These are phyloP conservation scores for Sympetrum striolatum DNA, from an alignment of 2,888 invertebrate genomes.

Conservation along the genomic window DNA sequence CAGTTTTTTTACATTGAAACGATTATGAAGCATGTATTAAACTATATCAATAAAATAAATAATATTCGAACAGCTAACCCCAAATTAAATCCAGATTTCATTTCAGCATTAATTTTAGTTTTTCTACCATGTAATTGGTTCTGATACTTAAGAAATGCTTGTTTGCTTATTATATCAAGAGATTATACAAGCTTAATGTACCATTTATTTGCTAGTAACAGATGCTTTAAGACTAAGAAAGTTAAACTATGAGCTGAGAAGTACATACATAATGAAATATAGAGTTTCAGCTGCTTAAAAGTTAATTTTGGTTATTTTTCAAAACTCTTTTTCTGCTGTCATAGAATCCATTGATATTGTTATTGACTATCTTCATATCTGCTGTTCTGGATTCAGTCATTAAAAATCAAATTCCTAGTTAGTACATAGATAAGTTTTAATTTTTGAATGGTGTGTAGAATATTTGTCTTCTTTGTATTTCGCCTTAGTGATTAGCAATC, in stretches of 20 bases:
- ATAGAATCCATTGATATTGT: not conserved
- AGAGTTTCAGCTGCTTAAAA: not conserved
- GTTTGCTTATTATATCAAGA: not conserved
- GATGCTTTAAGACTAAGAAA: not conserved
- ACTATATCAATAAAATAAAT: not conserved
- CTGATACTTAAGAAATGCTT: not conserved
- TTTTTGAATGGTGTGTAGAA: not conserved
- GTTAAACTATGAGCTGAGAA: not conserved
- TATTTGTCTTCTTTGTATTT: not conserved
- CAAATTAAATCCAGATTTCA: not conserved
- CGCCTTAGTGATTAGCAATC: not conserved
- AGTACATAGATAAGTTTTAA: not conserved
- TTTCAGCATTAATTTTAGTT: not conserved
- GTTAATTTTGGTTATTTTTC: not conserved
- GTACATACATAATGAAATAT: not conserved
- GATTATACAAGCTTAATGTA: not conserved
- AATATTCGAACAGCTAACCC: not conserved
- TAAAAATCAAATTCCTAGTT: not conserved
- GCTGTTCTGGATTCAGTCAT: not conserved
- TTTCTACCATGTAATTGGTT: not conserved
- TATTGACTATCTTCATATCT: not conserved
- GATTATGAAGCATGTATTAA: conserved; percentile 11
- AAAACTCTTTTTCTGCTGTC: not conserved
- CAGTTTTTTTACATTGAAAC: not conserved
- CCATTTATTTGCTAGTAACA: not conserved